Evolutionary conservation across 2,113 vertebrate species (phyloP).

Genomic region (Heliornis fulica): DNA sequence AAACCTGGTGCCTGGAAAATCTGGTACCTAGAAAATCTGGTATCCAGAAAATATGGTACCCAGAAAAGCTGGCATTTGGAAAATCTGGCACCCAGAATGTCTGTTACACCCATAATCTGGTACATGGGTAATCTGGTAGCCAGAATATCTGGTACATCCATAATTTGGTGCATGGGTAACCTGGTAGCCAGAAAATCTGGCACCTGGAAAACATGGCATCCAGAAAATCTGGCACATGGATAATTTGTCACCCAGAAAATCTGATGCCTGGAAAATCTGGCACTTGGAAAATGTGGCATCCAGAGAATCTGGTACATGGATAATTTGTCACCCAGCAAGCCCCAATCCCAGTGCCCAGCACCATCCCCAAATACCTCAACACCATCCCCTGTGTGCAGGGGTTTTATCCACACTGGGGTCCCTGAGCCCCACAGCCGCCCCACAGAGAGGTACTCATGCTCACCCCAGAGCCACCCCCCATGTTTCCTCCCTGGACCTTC

Average conservation of each 20-base stretch:
- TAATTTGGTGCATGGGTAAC: background rate
- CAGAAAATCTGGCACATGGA: rapidly evolving
- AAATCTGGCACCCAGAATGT: background rate
- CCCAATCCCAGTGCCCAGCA: background rate
- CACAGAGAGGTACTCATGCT: rapidly evolving
- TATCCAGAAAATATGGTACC: background rate
- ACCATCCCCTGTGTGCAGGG: too few relatives aligned
- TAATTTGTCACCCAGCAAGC: background rate
- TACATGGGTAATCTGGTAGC: background rate
- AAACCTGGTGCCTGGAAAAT: background rate
- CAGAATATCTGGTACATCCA: too few relatives aligned
- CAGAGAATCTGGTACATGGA: rapidly evolving
- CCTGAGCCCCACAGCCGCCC: background rate
- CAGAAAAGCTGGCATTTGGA: background rate
- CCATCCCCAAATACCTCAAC: background rate
- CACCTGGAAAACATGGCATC: background rate
- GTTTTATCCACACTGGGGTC: background rate
- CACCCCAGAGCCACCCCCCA: rapidly evolving
- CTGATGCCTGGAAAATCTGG: background rate
- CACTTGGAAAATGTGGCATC: background rate
- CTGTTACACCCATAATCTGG: background rate
- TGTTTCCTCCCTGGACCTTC: background rate
- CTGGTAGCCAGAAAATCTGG: background rate
- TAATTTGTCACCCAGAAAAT: background rate
- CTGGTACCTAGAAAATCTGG: background rate